A percentile compares a stretch with the other conserved stretches of the same genome.
These are phyloP conservation scores for Suricata suricatta DNA, from an alignment of 2,113 vertebrate genomes.

Conservation along the genomic window DNA sequence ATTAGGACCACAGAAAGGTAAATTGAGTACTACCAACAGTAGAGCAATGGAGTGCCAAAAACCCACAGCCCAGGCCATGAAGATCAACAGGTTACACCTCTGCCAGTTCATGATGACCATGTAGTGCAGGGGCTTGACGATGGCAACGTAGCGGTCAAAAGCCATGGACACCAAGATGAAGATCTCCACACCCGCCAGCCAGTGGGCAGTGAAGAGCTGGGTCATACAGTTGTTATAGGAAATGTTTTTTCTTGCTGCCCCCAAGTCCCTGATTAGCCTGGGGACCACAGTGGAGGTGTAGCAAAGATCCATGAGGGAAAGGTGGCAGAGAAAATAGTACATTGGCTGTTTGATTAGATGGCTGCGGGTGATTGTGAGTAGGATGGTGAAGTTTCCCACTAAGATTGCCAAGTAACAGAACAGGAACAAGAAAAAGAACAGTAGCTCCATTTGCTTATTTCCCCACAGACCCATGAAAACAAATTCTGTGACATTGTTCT, in stretches of 20 bases:
- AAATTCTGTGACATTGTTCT: slow-evolving; percentile 56
- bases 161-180: too few relatives aligned
- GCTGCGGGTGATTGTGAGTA: not conserved
- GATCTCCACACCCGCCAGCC: not conserved
- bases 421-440: slow-evolving; percentile 25
- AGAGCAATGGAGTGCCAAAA: slow-evolving; percentile 7
- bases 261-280: slow-evolving; percentile 7
- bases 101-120: too few relatives aligned
- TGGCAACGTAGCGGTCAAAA: too few relatives aligned
- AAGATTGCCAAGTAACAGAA: slow-evolving; percentile 39
- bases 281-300: slow-evolving; percentile 36
- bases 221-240: slow-evolving; percentile 47
- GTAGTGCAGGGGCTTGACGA: too few relatives aligned
- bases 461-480: not conserved
- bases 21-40: not conserved
- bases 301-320: slow-evolving; percentile 41
- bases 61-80: not conserved
- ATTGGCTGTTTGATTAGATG: not conserved
- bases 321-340: slow-evolving; percentile 43
- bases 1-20: slow-evolving; percentile 59
- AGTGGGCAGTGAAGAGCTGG: slow-evolving; percentile 48
- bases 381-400: not conserved
- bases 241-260: not conserved
- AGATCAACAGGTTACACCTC: not conserved
- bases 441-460: not conserved